Conservation (phyloP, 1,140 invertebrate species). For the Elysia chlorotica region DNA sequence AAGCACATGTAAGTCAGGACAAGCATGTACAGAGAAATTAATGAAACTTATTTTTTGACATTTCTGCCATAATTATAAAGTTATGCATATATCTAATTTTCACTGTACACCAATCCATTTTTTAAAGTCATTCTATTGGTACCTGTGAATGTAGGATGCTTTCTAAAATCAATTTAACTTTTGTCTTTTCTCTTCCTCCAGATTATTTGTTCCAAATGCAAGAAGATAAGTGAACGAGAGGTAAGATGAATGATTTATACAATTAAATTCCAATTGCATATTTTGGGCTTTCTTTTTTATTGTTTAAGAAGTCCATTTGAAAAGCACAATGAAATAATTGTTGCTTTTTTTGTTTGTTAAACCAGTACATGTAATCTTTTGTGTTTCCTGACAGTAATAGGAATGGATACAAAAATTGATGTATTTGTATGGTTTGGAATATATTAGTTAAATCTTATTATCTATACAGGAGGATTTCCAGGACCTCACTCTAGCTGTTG, state of each 20-base stretch:
- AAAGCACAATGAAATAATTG: background rate
- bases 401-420: no score
- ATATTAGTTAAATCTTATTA: no score
- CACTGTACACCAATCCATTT: no score
- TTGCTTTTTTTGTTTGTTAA: background rate
- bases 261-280: no score
- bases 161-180: background rate
- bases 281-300: no score
- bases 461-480: constrained; percentile 58
- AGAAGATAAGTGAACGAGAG: constrained; percentile 53
- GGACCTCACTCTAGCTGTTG: constrained; percentile 55
- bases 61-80: no score
- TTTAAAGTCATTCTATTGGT: no score
- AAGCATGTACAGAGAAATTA: background rate
- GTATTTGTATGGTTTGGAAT: no score
- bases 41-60: background rate
- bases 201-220: constrained; percentile 52
- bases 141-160: no score
- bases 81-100: no score
- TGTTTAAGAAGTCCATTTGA: background rate
- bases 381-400: background rate
- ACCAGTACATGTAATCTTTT: background rate
- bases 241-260: constrained; percentile 29
- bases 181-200: constrained; percentile 29
- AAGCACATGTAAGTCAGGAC: no score